phyloP scores from a whole-genome alignment of 2,888 invertebrate genomes.

The Oxyteleia sp. region DNA sequence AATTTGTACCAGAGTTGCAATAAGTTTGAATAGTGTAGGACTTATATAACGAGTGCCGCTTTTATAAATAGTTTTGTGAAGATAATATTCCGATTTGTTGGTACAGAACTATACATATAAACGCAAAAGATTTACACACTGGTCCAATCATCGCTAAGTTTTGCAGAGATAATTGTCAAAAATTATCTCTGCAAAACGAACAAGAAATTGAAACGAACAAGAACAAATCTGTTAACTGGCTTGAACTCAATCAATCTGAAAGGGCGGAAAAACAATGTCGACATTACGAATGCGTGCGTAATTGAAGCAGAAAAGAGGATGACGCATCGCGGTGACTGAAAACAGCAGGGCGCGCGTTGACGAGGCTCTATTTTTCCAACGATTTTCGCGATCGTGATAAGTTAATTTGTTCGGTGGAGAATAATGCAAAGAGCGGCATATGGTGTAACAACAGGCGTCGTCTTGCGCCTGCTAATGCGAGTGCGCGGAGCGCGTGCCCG shows the following conservation, averaged over 20 bases:
- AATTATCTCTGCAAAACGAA: too few relatives aligned
- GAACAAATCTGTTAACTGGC: too few relatives aligned
- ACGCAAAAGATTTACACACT: too few relatives aligned
- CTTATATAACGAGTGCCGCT: too few relatives aligned
- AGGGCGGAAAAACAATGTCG: background rate
- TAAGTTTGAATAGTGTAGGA: too few relatives aligned
- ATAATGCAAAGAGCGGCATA: constrained; percentile 69
- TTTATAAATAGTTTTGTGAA: too few relatives aligned
- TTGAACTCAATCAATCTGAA: background rate
- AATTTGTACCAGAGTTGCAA: too few relatives aligned
- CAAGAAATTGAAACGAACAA: too few relatives aligned
- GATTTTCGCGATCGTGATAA: constrained; percentile 70
- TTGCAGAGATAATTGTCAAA: too few relatives aligned
- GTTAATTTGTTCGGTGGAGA: constrained; percentile 55
- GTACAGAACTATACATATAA: too few relatives aligned
- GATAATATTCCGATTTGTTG: too few relatives aligned
- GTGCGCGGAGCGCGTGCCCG: constrained; percentile 60
- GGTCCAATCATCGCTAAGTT: too few relatives aligned
- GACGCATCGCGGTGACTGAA: constrained; percentile 38
- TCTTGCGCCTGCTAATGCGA: constrained; percentile 56
- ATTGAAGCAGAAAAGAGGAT: constrained; percentile 56
- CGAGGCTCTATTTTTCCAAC: constrained; percentile 51
- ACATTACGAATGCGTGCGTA: background rate
- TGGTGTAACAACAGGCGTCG: constrained; percentile 70
- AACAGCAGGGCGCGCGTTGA: constrained; percentile 41